phyloP scores from a whole-genome alignment of 2,797 vertebrate genomes.

The Loriculus beryllinus region DNA sequence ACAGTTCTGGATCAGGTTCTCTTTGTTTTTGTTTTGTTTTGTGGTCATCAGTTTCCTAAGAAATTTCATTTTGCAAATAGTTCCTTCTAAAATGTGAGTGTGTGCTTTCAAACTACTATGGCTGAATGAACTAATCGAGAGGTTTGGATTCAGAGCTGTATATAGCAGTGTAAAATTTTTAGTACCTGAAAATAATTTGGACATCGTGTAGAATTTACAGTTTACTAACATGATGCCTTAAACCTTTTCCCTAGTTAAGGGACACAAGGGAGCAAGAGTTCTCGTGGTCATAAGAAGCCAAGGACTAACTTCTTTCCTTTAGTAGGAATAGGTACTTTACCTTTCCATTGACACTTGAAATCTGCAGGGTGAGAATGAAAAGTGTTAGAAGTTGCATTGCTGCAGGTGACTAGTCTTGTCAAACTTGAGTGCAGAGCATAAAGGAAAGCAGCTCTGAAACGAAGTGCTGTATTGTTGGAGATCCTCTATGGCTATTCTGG shows the following conservation, averaged over 20 bases:
- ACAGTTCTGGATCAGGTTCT: not conserved
- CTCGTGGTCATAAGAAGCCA: not conserved
- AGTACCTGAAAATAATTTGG: not conserved
- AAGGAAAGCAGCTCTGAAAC: not conserved
- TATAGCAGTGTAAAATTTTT: not conserved
- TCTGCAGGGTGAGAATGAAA: not conserved
- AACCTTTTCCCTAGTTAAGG: not conserved
- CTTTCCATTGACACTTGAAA: not conserved
- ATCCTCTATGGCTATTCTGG: not conserved
- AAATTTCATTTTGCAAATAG: not conserved
- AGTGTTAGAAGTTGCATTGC: not conserved
- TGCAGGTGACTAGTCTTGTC: not conserved
- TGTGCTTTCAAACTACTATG: not conserved
- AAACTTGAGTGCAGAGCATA: rapidly evolving
- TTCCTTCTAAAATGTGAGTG: not conserved
- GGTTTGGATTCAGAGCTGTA: not conserved
- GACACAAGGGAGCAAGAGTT: not conserved
- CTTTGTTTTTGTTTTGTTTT: not conserved
- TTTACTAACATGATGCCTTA: not conserved
- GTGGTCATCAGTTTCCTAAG: not conserved
- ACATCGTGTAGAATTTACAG: not conserved
- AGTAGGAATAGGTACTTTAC: not conserved
- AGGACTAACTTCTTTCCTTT: not conserved
- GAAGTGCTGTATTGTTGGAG: not conserved
- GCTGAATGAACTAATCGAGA: not conserved